phyloP scores from a whole-genome alignment of 2,888 invertebrate genomes.

The Pandemis heparana region DNA sequence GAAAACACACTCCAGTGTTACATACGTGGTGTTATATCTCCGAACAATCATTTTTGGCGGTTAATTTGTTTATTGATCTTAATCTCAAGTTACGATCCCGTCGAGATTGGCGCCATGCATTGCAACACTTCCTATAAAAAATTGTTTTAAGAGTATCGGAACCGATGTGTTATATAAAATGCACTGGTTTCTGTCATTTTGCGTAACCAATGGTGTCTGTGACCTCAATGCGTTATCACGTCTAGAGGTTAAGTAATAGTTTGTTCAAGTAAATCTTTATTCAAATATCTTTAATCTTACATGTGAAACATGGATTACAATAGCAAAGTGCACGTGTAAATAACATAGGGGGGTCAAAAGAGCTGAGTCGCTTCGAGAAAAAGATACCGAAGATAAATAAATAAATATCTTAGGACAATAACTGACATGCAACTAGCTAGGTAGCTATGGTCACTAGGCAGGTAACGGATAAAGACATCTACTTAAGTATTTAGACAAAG shows the following conservation, averaged over 20 bases:
- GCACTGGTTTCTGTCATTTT: conserved; percentile 6
- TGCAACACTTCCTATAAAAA: conserved; percentile 10
- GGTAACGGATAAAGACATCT: too few relatives aligned
- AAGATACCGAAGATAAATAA: too few relatives aligned
- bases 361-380: too few relatives aligned
- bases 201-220: conserved; percentile 13
- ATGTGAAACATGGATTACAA: neutral
- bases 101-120: neutral
- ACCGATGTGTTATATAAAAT: conserved; percentile 9
- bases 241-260: conserved; percentile 19
- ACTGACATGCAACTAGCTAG: too few relatives aligned
- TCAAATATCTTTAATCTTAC: neutral
- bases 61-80: neutral
- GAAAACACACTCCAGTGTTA: too few relatives aligned
- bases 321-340: neutral
- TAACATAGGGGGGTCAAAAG: too few relatives aligned
- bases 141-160: neutral
- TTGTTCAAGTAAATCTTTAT: neutral
- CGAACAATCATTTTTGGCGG: neutral
- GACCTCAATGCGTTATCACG: conserved; percentile 18
- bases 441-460: too few relatives aligned
- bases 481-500: too few relatives aligned
- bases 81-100: neutral
- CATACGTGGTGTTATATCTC: too few relatives aligned
- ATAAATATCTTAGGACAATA: too few relatives aligned